A percentile compares a stretch with the other conserved stretches of the same genome.
These are phyloP conservation scores for Cartodere bifasciata DNA, from an alignment of 2,888 invertebrate genomes.

Conservation along the genomic window DNA sequence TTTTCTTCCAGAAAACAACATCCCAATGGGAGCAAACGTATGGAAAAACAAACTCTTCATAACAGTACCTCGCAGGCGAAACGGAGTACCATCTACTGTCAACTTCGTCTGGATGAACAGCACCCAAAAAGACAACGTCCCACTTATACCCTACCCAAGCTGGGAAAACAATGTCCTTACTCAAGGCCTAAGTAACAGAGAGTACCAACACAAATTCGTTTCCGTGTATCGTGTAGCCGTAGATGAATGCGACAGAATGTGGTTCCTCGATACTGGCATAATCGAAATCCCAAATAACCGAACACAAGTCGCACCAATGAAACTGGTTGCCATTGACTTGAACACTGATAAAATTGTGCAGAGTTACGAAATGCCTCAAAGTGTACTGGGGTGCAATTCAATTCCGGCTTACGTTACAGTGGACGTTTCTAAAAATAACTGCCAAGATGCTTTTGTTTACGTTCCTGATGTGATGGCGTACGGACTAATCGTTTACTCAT, in stretches of 20 bases:
- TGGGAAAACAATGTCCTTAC: conserved; percentile 46
- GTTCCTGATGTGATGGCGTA: conserved; percentile 53
- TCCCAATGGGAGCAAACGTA: conserved; percentile 53
- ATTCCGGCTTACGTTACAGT: conserved; percentile 56
- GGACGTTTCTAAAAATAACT: conserved; percentile 45
- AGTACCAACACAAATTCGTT: conserved; percentile 32
- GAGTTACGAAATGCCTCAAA: conserved; percentile 41
- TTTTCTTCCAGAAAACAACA: conserved; percentile 40
- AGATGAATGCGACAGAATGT: conserved; percentile 60
- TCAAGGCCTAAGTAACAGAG: conserved; percentile 10
- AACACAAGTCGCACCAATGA: conserved; percentile 42
- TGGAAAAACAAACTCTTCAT: conserved; percentile 55
- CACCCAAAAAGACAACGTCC: conserved; percentile 36
- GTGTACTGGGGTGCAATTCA: conserved; percentile 35
- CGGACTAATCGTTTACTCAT: conserved; percentile 42
- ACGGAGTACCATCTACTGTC: conserved; percentile 40
- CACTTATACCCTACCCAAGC: conserved; percentile 42
- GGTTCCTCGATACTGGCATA: conserved; percentile 69
- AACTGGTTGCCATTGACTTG: conserved; percentile 55
- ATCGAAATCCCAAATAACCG: conserved; percentile 47
- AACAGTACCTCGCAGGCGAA: conserved; percentile 57
- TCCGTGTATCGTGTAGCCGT: conserved; percentile 60
- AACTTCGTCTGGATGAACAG: conserved; percentile 33
- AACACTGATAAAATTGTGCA: conserved; percentile 46
- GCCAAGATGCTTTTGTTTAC: conserved; percentile 56